Evolutionary conservation across 2,888 invertebrate species (phyloP).

Genomic region (Dryomyza anilis): DNA sequence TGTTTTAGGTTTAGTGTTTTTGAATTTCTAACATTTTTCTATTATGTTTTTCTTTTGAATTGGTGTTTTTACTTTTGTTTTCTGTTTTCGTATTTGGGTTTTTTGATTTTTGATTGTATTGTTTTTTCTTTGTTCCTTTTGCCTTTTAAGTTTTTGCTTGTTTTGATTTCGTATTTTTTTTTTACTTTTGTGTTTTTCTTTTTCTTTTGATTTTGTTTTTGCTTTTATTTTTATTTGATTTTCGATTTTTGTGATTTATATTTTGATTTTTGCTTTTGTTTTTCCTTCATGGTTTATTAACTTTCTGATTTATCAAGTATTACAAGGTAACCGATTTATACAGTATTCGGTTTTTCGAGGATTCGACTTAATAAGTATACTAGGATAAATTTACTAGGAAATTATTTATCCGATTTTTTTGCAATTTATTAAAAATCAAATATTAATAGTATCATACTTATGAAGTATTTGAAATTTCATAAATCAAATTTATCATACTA

Average conservation of each 20-base stretch:
- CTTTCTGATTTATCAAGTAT: too few species aligned
- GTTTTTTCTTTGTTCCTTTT: neutral
- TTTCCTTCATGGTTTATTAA: too few species aligned
- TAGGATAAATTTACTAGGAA: too few species aligned
- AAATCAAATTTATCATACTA: too few species aligned
- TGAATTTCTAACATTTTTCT: neutral
- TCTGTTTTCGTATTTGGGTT: neutral
- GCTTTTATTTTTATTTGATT: neutral
- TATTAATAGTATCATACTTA: too few species aligned
- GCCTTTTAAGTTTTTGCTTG: neutral
- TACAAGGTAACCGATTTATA: too few species aligned
- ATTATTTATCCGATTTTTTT: too few species aligned
- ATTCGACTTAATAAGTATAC: too few species aligned
- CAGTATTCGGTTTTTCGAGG: too few species aligned
- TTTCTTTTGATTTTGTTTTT: neutral
- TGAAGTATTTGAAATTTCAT: too few species aligned
- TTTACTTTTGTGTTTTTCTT: neutral
- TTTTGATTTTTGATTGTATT: neutral
- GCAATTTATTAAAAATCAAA: too few species aligned
- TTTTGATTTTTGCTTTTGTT: neutral
- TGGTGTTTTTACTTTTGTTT: neutral
- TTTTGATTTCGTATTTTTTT: neutral
- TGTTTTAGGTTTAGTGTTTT: neutral
- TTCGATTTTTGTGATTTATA: neutral
- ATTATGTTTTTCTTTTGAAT: neutral